These are phyloP conservation scores for Gambusia holbrooki DNA, from an alignment of 2,113 vertebrate genomes.

Conservation along the genomic window DNA sequence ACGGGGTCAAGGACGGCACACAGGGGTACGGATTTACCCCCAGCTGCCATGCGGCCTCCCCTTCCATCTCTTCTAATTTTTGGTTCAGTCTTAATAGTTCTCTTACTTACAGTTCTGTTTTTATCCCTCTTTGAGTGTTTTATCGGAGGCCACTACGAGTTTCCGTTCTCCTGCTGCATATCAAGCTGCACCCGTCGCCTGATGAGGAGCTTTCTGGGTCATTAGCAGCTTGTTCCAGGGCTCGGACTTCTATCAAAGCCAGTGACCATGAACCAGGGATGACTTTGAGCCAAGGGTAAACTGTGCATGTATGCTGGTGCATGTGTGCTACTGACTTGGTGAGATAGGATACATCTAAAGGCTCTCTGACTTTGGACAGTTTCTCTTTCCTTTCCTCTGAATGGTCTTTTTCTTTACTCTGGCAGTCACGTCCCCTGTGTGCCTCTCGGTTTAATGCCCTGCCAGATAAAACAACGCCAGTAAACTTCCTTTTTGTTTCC, in stretches of 20 bases:
- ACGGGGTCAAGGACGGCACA: slow-evolving; percentile 67
- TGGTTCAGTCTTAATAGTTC: slow-evolving; percentile 36
- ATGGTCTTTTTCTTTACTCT: slow-evolving; percentile 53
- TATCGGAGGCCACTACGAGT: slow-evolving; percentile 63
- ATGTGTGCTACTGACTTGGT: slow-evolving; percentile 20
- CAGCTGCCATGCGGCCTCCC: not conserved
- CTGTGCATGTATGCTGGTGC: slow-evolving; percentile 14
- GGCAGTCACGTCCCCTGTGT: slow-evolving; percentile 50
- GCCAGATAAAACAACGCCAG: slow-evolving; percentile 70
- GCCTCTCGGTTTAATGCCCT: slow-evolving; percentile 61
- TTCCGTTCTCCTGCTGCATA: slow-evolving; percentile 52
- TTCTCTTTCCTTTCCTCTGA: slow-evolving; percentile 49
- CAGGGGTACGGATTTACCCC: slow-evolving; percentile 42
- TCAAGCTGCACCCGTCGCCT: slow-evolving; percentile 45
- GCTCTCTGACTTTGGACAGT: slow-evolving; percentile 61
- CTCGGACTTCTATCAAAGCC: slow-evolving; percentile 58
- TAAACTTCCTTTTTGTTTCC: slow-evolving; percentile 74
- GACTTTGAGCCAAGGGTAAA: slow-evolving; percentile 66
- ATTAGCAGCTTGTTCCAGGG: slow-evolving; percentile 60
- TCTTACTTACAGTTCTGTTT: slow-evolving; percentile 45
- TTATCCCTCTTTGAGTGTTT: slow-evolving; percentile 58
- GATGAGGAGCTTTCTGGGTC: slow-evolving; percentile 52
- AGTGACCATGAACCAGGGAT: slow-evolving; percentile 50
- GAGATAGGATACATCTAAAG: slow-evolving; percentile 46
- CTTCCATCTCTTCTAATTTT: slow-evolving; percentile 17